Percentiles rank a stretch among this genome's conserved stretches.
Conservation (phyloP, 2,113 vertebrate genomes). For the Aegypius monachus region DNA sequence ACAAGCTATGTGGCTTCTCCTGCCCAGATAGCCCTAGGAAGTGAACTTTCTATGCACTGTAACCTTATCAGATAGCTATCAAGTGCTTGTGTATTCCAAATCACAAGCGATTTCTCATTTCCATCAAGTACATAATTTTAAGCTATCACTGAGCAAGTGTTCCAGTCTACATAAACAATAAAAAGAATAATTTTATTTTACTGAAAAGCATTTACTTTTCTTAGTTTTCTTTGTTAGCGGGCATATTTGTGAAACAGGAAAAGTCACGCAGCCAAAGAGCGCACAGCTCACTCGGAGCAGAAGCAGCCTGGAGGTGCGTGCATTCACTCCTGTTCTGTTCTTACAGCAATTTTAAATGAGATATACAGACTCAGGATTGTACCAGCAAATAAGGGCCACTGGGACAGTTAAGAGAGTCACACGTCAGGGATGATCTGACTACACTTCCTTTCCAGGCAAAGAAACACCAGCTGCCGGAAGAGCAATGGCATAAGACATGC, state of each 20-base stretch:
- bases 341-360: not conserved
- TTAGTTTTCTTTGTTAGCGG: not conserved
- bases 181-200: not conserved
- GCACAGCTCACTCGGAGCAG: accelerated
- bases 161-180: not conserved
- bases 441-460: not conserved
- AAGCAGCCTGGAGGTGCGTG: not conserved
- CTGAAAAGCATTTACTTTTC: not conserved
- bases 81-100: not conserved
- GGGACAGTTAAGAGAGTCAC: not conserved
- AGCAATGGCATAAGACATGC: not conserved
- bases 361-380: not conserved
- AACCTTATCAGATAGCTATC: not conserved
- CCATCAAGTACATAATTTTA: not conserved
- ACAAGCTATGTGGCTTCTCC: not conserved
- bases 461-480: not conserved
- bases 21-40: not conserved
- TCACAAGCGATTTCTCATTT: not conserved
- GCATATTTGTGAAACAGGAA: not conserved
- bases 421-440: not conserved
- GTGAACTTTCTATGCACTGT: not conserved
- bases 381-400: not conserved
- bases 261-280: not conserved
- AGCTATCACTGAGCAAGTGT: not conserved
- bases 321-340: not conserved